Base-by-base conservation (phyloP, 2,888 invertebrate species). In the Athetis lepigone region DNA sequence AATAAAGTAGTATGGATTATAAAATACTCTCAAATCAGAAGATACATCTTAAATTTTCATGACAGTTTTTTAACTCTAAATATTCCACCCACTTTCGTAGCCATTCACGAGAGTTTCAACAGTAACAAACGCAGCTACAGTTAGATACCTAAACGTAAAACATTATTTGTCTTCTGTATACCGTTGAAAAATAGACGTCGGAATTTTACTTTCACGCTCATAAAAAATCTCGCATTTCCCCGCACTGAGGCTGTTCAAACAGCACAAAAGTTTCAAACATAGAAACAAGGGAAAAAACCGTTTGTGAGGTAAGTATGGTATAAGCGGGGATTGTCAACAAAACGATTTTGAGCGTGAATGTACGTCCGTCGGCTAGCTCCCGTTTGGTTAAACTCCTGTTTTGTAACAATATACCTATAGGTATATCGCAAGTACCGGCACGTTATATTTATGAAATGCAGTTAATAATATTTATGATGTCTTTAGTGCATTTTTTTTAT, bases 271-370 rank as follows among this genome's bases (percentile, higher is more conserved):
- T 80, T 79, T 79, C 51, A 75, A 77, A 70, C 49, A 63, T 64
- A 57, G 73, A 81, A 79, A 83, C 77, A 82, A 81, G 75, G 72
- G 74, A 72, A 80, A 82, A 78, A 69, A 58, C 43, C 51, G 68
- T 70, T 73, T 58, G 66, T 49, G 49, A 63, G 46, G 75, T 77
- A 73, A 73, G 77, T 67, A 75, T 65, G 80, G 79, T 69, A 73
- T 73, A 77, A 62, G 75, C 73, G 62, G 45, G 77, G 54, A 80
- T 79, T 79, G 83, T 81, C 81, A 82, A 83, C 84, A 80, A 77
- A 75, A 82, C 82, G 72, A 80, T 84, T 85, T 84, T 60, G 77
- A 76, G 77, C 80, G 67, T 74, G 83, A 81, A 76, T 73, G 75
- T 81, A 76, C 78, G 69, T 65, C 65, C 57, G 57, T 59, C 59